phyloP scores from a whole-genome alignment of 2,888 invertebrate genomes.

The Liodrosophila aerea region DNA sequence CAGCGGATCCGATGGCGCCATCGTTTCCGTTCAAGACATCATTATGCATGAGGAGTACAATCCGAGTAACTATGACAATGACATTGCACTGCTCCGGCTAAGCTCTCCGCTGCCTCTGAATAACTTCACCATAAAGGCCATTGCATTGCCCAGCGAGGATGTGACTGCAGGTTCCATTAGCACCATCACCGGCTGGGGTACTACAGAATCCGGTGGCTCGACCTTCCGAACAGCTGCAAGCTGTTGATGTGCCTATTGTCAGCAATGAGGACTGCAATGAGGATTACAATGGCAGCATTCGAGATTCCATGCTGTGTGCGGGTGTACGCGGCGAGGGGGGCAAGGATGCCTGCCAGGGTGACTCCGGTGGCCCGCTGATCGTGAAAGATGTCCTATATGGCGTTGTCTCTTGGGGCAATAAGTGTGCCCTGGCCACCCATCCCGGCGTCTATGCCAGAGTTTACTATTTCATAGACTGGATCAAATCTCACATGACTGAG shows the following conservation, averaged over 20 bases:
- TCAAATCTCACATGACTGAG: slow-evolving; percentile 34
- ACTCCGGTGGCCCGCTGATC: slow-evolving; percentile 78
- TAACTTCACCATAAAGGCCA: slow-evolving; percentile 67
- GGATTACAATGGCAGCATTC: slow-evolving; percentile 65
- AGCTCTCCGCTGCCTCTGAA: slow-evolving; percentile 66
- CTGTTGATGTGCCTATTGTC: slow-evolving; percentile 72
- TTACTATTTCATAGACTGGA: slow-evolving; percentile 53
- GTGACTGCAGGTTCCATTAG: slow-evolving; percentile 46
- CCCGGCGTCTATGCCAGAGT: slow-evolving; percentile 78
- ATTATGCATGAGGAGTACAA: slow-evolving; percentile 83
- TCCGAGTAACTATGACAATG: slow-evolving; percentile 82
- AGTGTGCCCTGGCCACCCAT: slow-evolving; percentile 62
- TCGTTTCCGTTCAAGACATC: slow-evolving; percentile 83
- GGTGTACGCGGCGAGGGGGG: slow-evolving; percentile 69
- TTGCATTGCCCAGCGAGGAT: slow-evolving; percentile 53
- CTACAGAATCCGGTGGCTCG: slow-evolving; percentile 55
- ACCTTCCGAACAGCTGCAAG: slow-evolving; percentile 61
- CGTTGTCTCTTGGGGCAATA: slow-evolving; percentile 78
- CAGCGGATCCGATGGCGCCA: slow-evolving; percentile 81
- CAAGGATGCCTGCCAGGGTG: slow-evolving; percentile 76
- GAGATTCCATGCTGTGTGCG: slow-evolving; percentile 75
- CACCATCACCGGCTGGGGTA: slow-evolving; percentile 76
- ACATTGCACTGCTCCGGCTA: slow-evolving; percentile 83
- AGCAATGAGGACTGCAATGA: slow-evolving; percentile 54
- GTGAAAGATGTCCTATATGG: slow-evolving; percentile 63